Evolutionary conservation across 2,797 vertebrate genomes (phyloP).

Genomic region (Acipenser ruthenus): DNA sequence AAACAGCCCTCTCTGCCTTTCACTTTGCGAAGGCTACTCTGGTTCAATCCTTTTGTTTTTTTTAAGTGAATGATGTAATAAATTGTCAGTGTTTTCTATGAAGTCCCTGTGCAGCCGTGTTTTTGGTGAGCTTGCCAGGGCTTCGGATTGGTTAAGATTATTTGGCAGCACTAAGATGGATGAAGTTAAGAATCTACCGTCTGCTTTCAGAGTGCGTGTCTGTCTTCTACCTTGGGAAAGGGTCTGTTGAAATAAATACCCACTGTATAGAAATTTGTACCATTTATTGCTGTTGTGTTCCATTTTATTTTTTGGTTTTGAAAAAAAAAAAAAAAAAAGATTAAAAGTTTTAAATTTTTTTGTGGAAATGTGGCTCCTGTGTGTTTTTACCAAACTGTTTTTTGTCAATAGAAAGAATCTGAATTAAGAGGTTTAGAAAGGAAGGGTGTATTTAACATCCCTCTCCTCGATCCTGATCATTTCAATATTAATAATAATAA

Average conservation of each 20-base stretch:
- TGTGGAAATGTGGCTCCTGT: neutral
- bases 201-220: neutral
- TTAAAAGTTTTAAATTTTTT: neutral
- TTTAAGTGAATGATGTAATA: neutral
- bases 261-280: conserved; percentile 60
- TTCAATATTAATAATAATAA: too few relatives aligned
- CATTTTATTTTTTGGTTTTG: too few relatives aligned
- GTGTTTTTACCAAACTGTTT: too few relatives aligned
- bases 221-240: conserved; percentile 28
- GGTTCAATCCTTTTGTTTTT: neutral
- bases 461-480: too few relatives aligned
- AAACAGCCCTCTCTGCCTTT: too few relatives aligned
- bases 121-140: neutral
- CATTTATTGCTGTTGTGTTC: too few relatives aligned
- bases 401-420: neutral
- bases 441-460: too few relatives aligned
- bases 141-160: too few relatives aligned
- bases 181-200: neutral
- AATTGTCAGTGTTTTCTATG: conserved; percentile 27
- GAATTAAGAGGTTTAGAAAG: too few relatives aligned
- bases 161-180: too few relatives aligned
- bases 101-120: conserved; percentile 23
- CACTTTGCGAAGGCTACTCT: too few relatives aligned
- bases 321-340: neutral
- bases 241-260: conserved; percentile 53